phyloP scores from a whole-genome alignment of 2,113 vertebrate species.

The Equus przewalskii region DNA sequence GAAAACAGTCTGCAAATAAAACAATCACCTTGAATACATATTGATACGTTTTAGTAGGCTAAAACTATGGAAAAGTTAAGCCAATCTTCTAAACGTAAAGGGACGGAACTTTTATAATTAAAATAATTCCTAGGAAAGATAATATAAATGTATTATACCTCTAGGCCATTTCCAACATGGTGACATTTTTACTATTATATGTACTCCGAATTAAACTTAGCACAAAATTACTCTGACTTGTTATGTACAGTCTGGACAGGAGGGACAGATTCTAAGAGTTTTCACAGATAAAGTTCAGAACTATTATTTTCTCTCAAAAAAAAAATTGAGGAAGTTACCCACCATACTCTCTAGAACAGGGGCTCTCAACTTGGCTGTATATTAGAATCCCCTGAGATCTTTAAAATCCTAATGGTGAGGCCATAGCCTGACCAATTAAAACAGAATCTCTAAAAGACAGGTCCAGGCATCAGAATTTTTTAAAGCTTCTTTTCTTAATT shows the following conservation, averaged over 20 bases:
- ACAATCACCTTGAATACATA: neutral
- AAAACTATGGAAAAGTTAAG: neutral
- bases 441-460: neutral
- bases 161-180: neutral
- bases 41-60: neutral
- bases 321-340: neutral
- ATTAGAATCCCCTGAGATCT: neutral
- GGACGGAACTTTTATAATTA: neutral
- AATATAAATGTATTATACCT: neutral
- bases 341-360: neutral
- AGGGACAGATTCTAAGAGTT: neutral
- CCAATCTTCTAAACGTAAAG: neutral
- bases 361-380: neutral
- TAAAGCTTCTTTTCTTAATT: neutral
- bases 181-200: neutral
- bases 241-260: neutral
- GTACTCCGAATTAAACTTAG: neutral
- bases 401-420: neutral
- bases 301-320: neutral
- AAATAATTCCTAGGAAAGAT: neutral
- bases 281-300: neutral
- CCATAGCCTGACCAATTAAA: neutral
- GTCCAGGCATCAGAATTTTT: neutral
- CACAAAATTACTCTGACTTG: neutral
- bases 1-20: conserved; percentile 1